Conservation (phyloP, 2,888 invertebrate genomes). For the Pterostichus niger region DNA sequence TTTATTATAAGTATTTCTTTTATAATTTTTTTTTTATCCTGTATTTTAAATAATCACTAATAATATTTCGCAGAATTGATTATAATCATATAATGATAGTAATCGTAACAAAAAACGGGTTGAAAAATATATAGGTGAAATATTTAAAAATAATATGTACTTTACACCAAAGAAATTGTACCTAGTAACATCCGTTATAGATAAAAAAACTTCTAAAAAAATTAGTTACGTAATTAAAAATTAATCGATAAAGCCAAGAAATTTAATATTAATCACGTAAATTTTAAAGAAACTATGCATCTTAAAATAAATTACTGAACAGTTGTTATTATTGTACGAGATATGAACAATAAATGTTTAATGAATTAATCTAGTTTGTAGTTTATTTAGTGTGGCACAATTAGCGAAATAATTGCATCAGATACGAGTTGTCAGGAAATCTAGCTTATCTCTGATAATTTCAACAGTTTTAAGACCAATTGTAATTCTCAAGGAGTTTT, state of each 20-base stretch:
- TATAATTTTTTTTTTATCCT: too few species aligned
- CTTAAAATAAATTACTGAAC: not conserved
- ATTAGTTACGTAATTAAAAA: not conserved
- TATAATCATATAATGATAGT: too few species aligned
- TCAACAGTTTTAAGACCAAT: conserved; percentile 10
- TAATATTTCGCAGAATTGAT: too few species aligned
- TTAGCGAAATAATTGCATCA: conserved; percentile 4
- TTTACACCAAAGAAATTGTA: not conserved
- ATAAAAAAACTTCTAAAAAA: conserved; percentile 11
- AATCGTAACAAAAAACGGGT: too few species aligned
- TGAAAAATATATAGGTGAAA: not conserved
- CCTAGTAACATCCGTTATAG: conserved; percentile 17
- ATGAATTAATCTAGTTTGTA: too few species aligned
- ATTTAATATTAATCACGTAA: not conserved
- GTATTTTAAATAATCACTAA: too few species aligned
- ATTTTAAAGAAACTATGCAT: not conserved
- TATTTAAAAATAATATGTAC: not conserved
- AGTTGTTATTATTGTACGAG: not conserved
- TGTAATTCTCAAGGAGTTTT: conserved; percentile 7
- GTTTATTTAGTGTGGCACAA: not conserved
- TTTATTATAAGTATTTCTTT: too few species aligned
- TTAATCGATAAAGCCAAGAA: not conserved
- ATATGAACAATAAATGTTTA: not conserved
- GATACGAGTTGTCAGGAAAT: conserved; percentile 18
- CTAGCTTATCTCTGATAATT: not conserved